Conservation (phyloP, 30 jellyfish, hydroid and myxozoan genomes). For the Morbakka virulenta region DNA sequence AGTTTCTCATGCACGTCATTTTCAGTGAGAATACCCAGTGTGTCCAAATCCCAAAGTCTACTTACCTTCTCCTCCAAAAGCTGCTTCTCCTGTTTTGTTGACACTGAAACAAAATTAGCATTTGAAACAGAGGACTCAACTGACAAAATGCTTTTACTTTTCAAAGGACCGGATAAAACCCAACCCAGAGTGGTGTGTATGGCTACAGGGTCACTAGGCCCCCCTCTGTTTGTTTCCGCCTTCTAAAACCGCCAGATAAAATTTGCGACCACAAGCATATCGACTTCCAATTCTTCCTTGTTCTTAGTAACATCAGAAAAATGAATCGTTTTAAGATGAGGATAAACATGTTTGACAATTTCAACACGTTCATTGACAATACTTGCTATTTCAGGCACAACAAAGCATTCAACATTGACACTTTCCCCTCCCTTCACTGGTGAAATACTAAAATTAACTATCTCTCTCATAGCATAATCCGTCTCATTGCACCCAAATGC, state of each 20-base stretch:
- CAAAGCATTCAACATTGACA: not conserved
- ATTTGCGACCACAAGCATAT: not conserved
- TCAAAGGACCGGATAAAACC: not conserved
- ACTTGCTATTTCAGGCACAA: not conserved
- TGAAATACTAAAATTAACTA: not conserved
- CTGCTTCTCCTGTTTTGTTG: not conserved
- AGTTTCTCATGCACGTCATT: not conserved
- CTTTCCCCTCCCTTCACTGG: not conserved
- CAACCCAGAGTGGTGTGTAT: not conserved
- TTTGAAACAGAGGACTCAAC: not conserved
- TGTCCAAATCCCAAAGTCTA: slow-evolving; percentile 12
- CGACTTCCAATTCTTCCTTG: too few relatives aligned
- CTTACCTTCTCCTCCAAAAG: slow-evolving; percentile 4
- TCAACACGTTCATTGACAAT: not conserved
- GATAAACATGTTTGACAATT: not conserved
- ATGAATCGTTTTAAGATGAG: not conserved
- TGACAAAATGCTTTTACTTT: not conserved
- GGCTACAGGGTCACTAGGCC: not conserved
- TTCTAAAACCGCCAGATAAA: not conserved
- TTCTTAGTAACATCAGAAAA: too few relatives aligned
- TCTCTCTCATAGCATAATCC: not conserved
- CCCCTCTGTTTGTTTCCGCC: not conserved
- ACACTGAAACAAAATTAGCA: not conserved
- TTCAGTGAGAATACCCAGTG: not conserved
- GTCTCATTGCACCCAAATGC: not conserved